Percentiles rank a stretch among this genome's conserved stretches.
phyloP scores from a whole-genome alignment of 2,888 invertebrate genomes.

The Macrosiphum euphorbiae region DNA sequence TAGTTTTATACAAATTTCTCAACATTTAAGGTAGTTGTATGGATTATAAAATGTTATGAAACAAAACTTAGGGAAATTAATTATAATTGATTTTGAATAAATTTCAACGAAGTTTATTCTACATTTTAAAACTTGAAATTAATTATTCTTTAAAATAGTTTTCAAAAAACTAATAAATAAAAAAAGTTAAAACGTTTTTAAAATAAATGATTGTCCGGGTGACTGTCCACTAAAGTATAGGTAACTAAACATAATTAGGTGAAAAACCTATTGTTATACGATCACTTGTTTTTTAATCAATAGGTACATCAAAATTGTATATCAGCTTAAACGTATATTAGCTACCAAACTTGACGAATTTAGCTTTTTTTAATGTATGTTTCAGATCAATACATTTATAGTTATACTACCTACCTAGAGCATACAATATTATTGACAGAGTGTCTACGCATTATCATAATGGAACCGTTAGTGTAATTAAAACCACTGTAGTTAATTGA shows the following conservation, averaged over 20 bases:
- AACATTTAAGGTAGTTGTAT: neutral
- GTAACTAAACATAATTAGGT: neutral
- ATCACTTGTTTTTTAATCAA: neutral
- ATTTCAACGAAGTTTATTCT: neutral
- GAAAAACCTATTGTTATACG: neutral
- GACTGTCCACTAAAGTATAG: neutral
- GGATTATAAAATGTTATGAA: neutral
- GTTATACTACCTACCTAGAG: neutral
- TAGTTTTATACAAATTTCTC: neutral
- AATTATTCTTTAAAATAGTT: neutral
- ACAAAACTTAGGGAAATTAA: neutral
- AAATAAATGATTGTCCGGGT: neutral
- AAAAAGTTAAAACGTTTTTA: neutral
- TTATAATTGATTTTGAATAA: slow-evolving; percentile 9
- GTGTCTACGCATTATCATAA: neutral
- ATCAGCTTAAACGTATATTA: neutral
- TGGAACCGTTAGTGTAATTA: neutral
- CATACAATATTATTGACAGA: neutral
- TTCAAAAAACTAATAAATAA: neutral
- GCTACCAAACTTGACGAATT: neutral
- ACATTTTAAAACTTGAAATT: neutral
- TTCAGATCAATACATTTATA: neutral
- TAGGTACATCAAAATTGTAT: slow-evolving; percentile 22
- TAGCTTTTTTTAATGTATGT: neutral
- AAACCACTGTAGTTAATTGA: neutral